Conservation (phyloP, 2,797 vertebrate genomes). For the Amphiprion clarkii region DNA sequence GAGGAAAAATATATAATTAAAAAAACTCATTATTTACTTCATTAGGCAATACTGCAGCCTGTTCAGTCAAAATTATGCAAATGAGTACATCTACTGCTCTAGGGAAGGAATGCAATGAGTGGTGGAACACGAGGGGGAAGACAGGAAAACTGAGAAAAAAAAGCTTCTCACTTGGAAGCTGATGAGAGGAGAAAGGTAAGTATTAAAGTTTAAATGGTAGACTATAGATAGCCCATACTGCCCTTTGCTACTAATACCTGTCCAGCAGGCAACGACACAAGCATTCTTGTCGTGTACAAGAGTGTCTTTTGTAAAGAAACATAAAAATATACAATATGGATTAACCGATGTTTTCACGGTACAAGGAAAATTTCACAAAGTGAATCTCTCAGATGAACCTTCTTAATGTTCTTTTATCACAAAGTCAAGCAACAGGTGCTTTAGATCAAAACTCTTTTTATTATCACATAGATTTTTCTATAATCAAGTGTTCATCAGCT, state of each 20-base stretch:
- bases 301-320: too few species aligned
- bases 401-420: not conserved
- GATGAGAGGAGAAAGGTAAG: not conserved
- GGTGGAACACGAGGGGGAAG: not conserved
- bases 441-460: not conserved
- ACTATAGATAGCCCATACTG: not conserved
- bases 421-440: not conserved
- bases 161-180: not conserved
- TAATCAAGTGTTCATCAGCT: not conserved
- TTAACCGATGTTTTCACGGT: not conserved
- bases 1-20: not conserved
- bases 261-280: not conserved
- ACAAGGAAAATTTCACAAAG: not conserved
- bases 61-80: slow-evolving; percentile 49
- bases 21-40: slow-evolving; percentile 27
- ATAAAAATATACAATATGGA: too few species aligned
- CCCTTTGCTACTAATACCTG: not conserved
- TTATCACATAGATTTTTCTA: not conserved
- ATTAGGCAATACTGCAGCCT: slow-evolving; percentile 15
- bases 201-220: not conserved
- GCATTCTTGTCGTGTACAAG: too few species aligned
- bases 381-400: not conserved
- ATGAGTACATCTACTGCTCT: slow-evolving; percentile 29
- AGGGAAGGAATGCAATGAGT: slow-evolving; percentile 30
- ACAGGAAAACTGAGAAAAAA: not conserved